phyloP scores from a whole-genome alignment of 2,797 vertebrate species.

The Otus scops region DNA sequence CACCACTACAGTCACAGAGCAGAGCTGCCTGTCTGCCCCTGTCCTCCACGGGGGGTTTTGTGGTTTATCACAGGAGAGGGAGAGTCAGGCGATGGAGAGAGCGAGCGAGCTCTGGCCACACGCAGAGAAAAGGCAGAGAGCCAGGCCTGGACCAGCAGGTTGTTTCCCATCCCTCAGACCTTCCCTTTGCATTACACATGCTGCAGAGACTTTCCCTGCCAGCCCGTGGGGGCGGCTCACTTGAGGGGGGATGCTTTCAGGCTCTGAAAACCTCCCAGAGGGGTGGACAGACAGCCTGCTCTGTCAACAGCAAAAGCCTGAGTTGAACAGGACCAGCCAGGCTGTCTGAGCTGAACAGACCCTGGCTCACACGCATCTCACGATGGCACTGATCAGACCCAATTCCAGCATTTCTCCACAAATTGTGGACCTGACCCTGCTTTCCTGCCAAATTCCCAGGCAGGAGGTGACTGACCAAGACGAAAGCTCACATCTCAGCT shows the following conservation, averaged over 20 bases:
- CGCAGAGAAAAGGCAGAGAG: background rate
- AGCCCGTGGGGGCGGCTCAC: background rate
- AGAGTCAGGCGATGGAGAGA: background rate
- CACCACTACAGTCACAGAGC: background rate
- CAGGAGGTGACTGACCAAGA: background rate
- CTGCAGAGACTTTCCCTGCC: background rate
- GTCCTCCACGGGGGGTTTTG: accelerated
- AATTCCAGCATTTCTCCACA: background rate
- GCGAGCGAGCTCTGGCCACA: background rate
- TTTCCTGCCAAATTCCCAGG: background rate
- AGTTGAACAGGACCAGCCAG: background rate
- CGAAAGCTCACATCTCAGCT: background rate
- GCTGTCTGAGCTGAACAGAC: background rate
- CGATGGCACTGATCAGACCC: background rate
- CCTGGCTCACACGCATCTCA: accelerated
- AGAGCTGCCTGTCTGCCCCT: background rate
- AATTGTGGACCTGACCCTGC: background rate
- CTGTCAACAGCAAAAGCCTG: background rate
- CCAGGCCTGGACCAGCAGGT: background rate
- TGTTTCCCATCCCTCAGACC: background rate
- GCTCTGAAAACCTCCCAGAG: background rate
- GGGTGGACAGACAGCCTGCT: background rate
- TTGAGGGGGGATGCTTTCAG: background rate
- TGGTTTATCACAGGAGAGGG: background rate
- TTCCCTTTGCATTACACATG: background rate